Conservation (phyloP, 2,888 invertebrate genomes). For the Linyphia triangularis region DNA sequence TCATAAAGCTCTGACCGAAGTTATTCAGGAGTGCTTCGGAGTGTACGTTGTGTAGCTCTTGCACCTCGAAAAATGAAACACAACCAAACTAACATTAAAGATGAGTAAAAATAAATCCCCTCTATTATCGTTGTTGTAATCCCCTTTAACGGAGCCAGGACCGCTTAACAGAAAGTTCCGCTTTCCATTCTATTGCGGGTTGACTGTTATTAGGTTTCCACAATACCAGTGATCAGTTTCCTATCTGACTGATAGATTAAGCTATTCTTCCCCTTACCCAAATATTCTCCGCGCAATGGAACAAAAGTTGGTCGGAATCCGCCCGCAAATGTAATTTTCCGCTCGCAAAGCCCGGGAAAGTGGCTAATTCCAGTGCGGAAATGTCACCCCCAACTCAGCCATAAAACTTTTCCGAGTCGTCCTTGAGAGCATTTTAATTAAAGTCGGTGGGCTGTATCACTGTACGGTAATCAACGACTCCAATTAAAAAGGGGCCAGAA, state of each 20-base stretch:
- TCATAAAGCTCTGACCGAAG: too few species aligned
- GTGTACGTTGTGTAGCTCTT: too few species aligned
- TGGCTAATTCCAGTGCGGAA: conserved; percentile 39
- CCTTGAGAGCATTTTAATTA: conserved; percentile 69
- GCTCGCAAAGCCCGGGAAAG: conserved; percentile 12
- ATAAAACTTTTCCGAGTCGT: conserved; percentile 60
- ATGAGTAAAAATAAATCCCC: too few species aligned
- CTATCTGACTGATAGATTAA: neutral
- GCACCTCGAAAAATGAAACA: too few species aligned
- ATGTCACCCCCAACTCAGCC: conserved; percentile 57
- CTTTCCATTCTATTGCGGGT: neutral
- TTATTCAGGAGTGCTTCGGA: too few species aligned
- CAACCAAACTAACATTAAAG: too few species aligned
- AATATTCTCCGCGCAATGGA: neutral
- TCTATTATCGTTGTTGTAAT: too few species aligned
- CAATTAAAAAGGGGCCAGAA: conserved; percentile 66
- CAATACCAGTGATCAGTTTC: neutral
- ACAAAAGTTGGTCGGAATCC: neutral
- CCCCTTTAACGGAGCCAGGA: too few species aligned
- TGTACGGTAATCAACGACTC: conserved; percentile 68
- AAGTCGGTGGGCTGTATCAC: conserved; percentile 66
- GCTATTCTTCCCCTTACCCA: neutral
- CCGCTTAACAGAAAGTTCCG: neutral
- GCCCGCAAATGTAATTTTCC: conserved; percentile 48
- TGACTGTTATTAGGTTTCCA: neutral